A percentile compares a stretch with the other conserved stretches of the same genome.
Conservation (phyloP, 2,113 vertebrate species). For the Pygoscelis adeliae region DNA sequence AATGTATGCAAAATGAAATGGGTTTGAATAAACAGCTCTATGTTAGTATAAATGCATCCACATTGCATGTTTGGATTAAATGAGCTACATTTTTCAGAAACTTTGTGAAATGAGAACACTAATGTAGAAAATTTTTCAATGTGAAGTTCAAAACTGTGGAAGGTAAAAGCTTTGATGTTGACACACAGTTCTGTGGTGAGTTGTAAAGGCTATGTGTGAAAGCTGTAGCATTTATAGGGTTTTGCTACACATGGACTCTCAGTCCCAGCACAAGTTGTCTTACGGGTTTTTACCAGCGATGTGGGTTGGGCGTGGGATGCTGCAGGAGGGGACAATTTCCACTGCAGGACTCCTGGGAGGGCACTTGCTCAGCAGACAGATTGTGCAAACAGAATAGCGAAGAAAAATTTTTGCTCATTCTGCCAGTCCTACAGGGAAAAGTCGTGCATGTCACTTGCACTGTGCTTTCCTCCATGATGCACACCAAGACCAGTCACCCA, state of each 20-base stretch:
- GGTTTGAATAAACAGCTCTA: not conserved
- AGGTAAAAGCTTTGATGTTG: not conserved
- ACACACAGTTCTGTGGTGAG: not conserved
- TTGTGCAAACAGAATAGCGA: not conserved
- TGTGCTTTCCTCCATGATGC: not conserved
- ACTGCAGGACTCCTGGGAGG: not conserved
- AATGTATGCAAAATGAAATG: not conserved
- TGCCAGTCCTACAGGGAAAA: not conserved
- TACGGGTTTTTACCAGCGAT: not conserved
- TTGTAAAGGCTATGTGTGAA: not conserved
- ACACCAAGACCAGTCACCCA: not conserved
- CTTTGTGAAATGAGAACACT: not conserved
- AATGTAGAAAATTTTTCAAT: not conserved
- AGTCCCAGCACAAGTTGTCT: not conserved
- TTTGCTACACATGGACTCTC: not conserved
- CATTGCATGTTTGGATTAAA: not conserved
- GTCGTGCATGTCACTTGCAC: not conserved
- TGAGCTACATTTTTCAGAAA: conserved; percentile 7
- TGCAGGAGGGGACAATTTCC: not conserved
- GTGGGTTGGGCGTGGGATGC: accelerated
- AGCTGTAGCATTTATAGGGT: not conserved
- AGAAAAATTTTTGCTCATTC: not conserved
- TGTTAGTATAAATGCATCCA: not conserved
- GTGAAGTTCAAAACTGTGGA: not conserved
- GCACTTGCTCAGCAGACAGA: not conserved